Base-by-base conservation (phyloP, 2,888 invertebrate species). In the Drosophila fulvimacula region DNA sequence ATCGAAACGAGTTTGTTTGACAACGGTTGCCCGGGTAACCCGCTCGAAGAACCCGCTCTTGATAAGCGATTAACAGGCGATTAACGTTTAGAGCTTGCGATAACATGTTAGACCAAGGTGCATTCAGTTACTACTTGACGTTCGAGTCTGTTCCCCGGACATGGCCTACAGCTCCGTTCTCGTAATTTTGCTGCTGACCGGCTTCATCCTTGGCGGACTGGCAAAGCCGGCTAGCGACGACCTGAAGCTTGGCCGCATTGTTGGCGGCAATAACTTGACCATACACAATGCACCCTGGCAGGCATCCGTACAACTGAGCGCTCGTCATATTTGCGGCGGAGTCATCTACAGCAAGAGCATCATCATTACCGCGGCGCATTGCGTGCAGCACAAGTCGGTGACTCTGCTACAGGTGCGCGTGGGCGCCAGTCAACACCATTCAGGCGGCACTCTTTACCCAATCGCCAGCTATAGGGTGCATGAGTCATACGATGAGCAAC, bases 241-340 rank as follows among this genome's bases (percentile, higher is more conserved):
- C 10, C 10, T n/a, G 19, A 9, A 56, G 9, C 10, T 74, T 57
- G 88, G 76, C 13, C 85, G 90, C 4, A 91, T 91, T 55, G 82
- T 91, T 52, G 91, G 91, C 24, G 91, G 91, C 17, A 61, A 41
- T 15, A 79, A 81, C 0, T 58, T 85, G 38, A 59, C 76, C 2
- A 85, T 91, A 17, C 66, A 81, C 7, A 80, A 86, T 41, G 82
- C 79, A 32, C 91, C 91, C 10, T 89, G 87, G 80, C 87, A 86
- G 68, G 80, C 81, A 5, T 91, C 91, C 27, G 57, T 91, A 13
- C 81, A 82, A 48, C 48, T 76, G 19, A 85, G 92, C 36, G 93
- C 93, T 0, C 85, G 91, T 0, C 94, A 94, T 76, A 85, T 92
- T 0, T 95, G 95, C 72, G 95, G 95, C 0, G 95, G 94, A 0